Percentiles rank a stretch among this genome's conserved stretches.
These are phyloP conservation scores for Gadopsis marmoratus DNA, from an alignment of 2,797 vertebrate genomes.

Conservation along the genomic window DNA sequence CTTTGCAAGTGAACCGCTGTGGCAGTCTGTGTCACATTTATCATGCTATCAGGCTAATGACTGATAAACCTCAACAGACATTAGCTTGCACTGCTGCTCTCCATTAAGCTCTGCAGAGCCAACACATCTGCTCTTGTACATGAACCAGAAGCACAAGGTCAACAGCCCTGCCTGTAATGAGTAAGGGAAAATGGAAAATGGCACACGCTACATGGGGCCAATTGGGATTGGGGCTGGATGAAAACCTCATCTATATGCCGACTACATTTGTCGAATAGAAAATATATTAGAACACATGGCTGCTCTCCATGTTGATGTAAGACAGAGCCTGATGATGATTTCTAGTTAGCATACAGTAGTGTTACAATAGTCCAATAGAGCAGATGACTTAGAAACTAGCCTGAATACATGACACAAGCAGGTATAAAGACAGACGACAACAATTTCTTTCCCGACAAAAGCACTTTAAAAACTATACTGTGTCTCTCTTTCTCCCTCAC, in stretches of 20 bases:
- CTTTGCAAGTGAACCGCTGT: conserved; percentile 44
- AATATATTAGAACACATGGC: conserved; percentile 59
- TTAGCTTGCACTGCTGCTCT: conserved; percentile 52
- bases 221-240: conserved; percentile 48
- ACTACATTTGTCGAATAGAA: conserved; percentile 59
- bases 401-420: conserved; percentile 8
- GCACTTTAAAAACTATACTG: conserved; percentile 35
- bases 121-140: conserved; percentile 79
- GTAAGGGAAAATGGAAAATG: conserved; percentile 73
- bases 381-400: conserved; percentile 1
- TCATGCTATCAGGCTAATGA: conserved; percentile 72
- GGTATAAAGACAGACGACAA: neutral
- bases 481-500: conserved; percentile 29
- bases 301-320: conserved; percentile 38
- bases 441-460: conserved; percentile 27
- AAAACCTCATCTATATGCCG: conserved; percentile 75
- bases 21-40: conserved; percentile 68
- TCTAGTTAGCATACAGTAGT: conserved; percentile 1
- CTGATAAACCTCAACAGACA: conserved; percentile 68
- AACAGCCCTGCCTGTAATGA: conserved; percentile 75
- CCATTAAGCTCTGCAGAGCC: conserved; percentile 66
- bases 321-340: conserved; percentile 1
- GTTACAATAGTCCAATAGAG: neutral
- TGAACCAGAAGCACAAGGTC: conserved; percentile 79
- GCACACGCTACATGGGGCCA: conserved; percentile 59